Conservation (phyloP, 1,140 invertebrate species). For the Trissolcus basalis region DNA sequence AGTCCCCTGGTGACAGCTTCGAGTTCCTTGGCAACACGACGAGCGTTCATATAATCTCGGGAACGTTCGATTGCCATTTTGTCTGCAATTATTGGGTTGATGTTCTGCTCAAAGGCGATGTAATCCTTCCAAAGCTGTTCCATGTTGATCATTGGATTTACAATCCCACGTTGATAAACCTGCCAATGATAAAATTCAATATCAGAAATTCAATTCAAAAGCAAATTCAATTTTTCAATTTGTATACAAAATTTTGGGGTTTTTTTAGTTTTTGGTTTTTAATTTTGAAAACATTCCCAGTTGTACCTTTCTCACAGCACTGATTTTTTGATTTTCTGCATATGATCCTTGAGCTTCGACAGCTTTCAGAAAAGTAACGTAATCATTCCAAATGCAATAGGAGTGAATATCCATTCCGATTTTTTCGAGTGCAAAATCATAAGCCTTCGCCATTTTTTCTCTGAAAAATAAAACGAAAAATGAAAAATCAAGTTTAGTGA, state of each 20-base stretch:
- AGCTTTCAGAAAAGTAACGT: conserved; percentile 97
- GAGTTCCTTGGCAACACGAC: conserved; percentile 96
- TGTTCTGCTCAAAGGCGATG: conserved; percentile 93
- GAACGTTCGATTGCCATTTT: conserved; percentile 94
- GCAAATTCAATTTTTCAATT: too few species aligned
- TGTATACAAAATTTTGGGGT: too few species aligned
- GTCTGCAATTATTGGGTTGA: conserved; percentile 97
- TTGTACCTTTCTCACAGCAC: conserved; percentile 93
- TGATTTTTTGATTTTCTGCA: conserved; percentile 99
- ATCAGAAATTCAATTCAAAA: too few species aligned
- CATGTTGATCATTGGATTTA: conserved; percentile 98
- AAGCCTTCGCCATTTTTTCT: conserved; percentile 99
- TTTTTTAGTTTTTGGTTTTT: neutral
- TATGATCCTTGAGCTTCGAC: conserved; percentile 98
- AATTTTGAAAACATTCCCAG: neutral
- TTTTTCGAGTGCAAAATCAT: conserved; percentile 99
- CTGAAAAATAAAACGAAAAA: conserved; percentile 74
- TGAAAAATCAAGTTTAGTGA: neutral
- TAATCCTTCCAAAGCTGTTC: conserved; percentile 99
- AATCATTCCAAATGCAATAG: conserved; percentile 97
- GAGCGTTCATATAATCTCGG: conserved; percentile 98
- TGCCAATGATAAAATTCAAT: too few species aligned
- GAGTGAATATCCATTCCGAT: conserved; percentile 99
- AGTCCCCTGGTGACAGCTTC: conserved; percentile 96
- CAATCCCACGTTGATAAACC: conserved; percentile 95